Conservation (phyloP, 2,888 invertebrate species). For the Ptychoptera contaminata region DNA sequence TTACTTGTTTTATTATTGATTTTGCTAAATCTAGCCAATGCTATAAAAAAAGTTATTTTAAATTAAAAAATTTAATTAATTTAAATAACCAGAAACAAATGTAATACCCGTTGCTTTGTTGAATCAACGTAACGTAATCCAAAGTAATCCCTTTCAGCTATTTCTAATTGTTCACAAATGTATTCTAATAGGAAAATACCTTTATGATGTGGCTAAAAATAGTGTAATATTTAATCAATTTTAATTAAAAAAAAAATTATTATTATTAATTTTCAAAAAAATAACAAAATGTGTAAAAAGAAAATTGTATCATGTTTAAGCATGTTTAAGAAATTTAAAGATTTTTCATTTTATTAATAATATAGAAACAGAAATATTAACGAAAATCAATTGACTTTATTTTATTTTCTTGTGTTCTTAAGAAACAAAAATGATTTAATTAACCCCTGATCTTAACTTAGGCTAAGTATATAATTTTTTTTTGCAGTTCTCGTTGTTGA, state of each 20-base stretch:
- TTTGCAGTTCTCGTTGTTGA: constrained; percentile 8
- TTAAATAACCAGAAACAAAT: constrained; percentile 2
- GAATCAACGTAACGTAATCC: constrained; percentile 84
- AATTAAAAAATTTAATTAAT: background rate
- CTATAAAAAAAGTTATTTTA: constrained; percentile 30
- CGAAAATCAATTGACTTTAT: too few relatives aligned
- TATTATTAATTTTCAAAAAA: too few relatives aligned
- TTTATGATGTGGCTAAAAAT: constrained; percentile 62
- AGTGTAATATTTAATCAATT: constrained; percentile 3
- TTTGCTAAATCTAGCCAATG: constrained; percentile 90
- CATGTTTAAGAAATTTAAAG: too few relatives aligned
- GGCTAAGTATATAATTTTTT: constrained; percentile 15
- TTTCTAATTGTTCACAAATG: constrained; percentile 78
- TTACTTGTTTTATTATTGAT: constrained; percentile 79
- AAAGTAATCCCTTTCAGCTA: constrained; percentile 88
- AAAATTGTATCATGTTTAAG: too few relatives aligned
- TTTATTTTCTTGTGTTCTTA: too few relatives aligned
- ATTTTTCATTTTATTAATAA: too few relatives aligned
- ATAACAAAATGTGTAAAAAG: too few relatives aligned
- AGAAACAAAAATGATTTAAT: background rate
- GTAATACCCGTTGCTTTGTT: constrained; percentile 70
- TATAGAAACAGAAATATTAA: too few relatives aligned
- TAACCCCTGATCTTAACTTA: constrained; percentile 1
- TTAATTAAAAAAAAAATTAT: too few relatives aligned
- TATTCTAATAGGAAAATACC: constrained; percentile 80